Conservation (phyloP, 2,113 vertebrate species). For the Malurus elegans region DNA sequence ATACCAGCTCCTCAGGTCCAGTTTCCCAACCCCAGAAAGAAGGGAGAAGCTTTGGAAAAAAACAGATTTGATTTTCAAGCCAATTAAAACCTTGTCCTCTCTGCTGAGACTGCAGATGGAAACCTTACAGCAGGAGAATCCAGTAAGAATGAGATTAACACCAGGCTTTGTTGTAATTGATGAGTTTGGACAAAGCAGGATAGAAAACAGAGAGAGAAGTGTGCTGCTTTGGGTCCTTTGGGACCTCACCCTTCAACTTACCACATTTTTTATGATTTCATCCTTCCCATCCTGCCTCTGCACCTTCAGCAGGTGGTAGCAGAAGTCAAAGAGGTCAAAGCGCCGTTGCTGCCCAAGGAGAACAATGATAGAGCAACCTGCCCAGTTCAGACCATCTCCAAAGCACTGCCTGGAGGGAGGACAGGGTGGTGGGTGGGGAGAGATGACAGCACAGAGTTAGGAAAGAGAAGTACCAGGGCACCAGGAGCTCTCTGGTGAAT, state of each 20-base stretch:
- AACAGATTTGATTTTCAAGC: not conserved
- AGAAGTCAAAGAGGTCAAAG: conserved; percentile 98
- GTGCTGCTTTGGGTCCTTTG: not conserved
- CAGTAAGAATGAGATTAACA: not conserved
- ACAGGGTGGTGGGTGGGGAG: not conserved
- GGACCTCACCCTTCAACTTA: conserved; percentile 58
- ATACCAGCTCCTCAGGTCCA: not conserved
- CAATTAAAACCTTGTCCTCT: conserved; percentile 31
- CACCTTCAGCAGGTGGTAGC: conserved; percentile 97
- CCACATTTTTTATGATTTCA: conserved; percentile 99
- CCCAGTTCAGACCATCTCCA: conserved; percentile 97
- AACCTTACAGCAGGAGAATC: not conserved
- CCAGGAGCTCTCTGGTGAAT: not conserved
- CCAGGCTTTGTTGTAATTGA: not conserved
- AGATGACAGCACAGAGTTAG: not conserved
- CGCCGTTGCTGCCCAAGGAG: conserved; percentile 95
- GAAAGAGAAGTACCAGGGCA: not conserved
- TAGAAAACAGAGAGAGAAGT: not conserved
- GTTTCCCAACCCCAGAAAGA: not conserved
- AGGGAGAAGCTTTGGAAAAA: not conserved
- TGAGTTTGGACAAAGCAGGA: not conserved
- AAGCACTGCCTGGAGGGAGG: conserved; percentile 88
- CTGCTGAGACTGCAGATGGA: conserved; percentile 6
- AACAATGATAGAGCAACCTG: conserved; percentile 95
- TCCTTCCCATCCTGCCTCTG: conserved; percentile 98